Base-by-base conservation (phyloP, 2,888 invertebrate species). In the Nemotelus pantherinus region DNA sequence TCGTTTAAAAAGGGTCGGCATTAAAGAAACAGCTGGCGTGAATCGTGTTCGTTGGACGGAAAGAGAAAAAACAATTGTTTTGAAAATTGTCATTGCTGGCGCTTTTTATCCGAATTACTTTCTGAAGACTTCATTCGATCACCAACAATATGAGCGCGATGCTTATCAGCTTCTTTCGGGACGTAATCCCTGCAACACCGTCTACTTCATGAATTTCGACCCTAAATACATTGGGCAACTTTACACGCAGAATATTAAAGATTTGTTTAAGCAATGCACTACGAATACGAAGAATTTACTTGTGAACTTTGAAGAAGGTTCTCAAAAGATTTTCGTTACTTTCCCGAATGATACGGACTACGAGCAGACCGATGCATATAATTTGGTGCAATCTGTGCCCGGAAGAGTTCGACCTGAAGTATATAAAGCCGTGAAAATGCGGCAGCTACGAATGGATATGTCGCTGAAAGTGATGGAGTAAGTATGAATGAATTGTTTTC, bases 21-120 rank as follows among this genome's bases (percentile, higher is more conserved):
- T 96, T 64, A 89, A 88, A 63, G 87, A 89, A 60, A 87, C 88
- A 3, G 85, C 85, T 0, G 89, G 88, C 2, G 79, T 82, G n/a
- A 85, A 87, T n/a, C 86, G 85, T 68, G 85, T 87, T 45, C 83
- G 85, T 2, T 88, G 89, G 87, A 85, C 83, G 48, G 85, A 88
- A 39, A 84, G 86, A 0, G 91, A 93, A 81, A 89, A 89, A 74
- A 87, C 90, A 0, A 87, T 92, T 0, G 86, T 93, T n/a, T 85
- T 94, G 0, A 94, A 94, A 87, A 91, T 92, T 2, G 81, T 85
- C 41, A 85, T 87, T 64, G 84, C 86, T 3, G 87, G 80, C 2
- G 97, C 97, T 2, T 97, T 97, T 86, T 98, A 97, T 88, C 98
- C 98, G 0, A 93, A 97, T 86, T 98, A 94, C 86, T 98, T 95